Conservation (phyloP, 2,888 invertebrate species). For the Allacma fusca region DNA sequence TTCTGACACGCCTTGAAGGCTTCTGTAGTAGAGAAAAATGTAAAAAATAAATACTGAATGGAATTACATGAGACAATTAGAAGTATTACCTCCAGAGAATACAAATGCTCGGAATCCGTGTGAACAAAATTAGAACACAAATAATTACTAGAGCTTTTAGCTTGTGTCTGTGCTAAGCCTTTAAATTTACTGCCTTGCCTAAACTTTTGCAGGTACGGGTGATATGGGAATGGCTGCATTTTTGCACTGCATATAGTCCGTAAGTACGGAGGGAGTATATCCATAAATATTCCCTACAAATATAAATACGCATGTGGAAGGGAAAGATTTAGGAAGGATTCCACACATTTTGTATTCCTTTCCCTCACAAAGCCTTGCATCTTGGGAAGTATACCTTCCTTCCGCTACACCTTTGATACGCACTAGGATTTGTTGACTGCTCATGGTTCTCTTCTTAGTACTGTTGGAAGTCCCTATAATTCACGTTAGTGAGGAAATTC, state of each 20-base stretch:
- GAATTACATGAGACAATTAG: neutral
- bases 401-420: neutral
- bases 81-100: neutral
- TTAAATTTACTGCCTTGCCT: neutral
- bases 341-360: too few relatives aligned
- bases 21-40: too few relatives aligned
- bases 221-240: neutral
- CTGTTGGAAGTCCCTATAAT: neutral
- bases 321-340: too few relatives aligned
- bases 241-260: neutral
- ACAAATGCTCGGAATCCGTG: neutral
- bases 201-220: neutral
- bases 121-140: neutral
- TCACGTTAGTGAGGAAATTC: neutral
- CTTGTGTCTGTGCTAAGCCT: neutral
- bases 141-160: slow-evolving; percentile 12
- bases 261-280: too few relatives aligned
- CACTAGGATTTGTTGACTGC: neutral
- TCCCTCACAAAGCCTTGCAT: too few relatives aligned
- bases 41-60: neutral
- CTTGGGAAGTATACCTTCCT: neutral
- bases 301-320: too few relatives aligned
- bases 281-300: too few relatives aligned
- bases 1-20: too few relatives aligned
- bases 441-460: neutral